phyloP scores from a whole-genome alignment of 1,140 invertebrate species.

The Lepidurus apus region DNA sequence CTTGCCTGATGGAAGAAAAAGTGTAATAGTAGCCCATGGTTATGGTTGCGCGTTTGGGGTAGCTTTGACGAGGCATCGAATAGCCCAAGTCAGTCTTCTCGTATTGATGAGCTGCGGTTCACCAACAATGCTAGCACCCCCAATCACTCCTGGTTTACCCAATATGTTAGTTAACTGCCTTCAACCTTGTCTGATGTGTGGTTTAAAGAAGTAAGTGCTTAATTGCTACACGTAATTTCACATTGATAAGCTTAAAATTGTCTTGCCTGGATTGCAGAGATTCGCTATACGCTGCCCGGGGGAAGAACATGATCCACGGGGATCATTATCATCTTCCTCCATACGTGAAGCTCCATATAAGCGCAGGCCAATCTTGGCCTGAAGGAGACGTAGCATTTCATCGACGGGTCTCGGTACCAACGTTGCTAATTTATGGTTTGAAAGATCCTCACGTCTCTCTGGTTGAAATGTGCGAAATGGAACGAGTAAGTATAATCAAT shows the following conservation, averaged over 20 bases:
- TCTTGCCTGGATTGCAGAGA: slow-evolving; percentile 31
- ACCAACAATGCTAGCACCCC: slow-evolving; percentile 61
- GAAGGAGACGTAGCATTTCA: slow-evolving; percentile 66
- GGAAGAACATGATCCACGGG: slow-evolving; percentile 54
- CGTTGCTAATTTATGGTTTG: slow-evolving; percentile 64
- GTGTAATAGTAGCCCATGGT: slow-evolving; percentile 56
- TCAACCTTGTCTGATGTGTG: slow-evolving; percentile 46
- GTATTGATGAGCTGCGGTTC: slow-evolving; percentile 65
- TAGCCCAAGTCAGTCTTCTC: slow-evolving; percentile 56
- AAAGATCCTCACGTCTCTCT: slow-evolving; percentile 62
- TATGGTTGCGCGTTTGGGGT: slow-evolving; percentile 61
- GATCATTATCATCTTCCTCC: slow-evolving; percentile 48
- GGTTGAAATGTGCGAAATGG: slow-evolving; percentile 69
- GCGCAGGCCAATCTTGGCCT: slow-evolving; percentile 61
- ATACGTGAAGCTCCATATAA: slow-evolving; percentile 53
- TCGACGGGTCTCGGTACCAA: slow-evolving; percentile 59
- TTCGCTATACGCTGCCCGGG: slow-evolving; percentile 51
- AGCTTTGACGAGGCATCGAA: slow-evolving; percentile 57
- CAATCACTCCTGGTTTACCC: slow-evolving; percentile 45
- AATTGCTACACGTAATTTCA: neutral
- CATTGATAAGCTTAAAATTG: neutral
- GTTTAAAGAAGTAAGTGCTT: slow-evolving; percentile 45
- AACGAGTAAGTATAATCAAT: slow-evolving; percentile 51
- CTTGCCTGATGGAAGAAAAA: slow-evolving; percentile 45
- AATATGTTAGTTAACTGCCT: slow-evolving; percentile 44